A percentile compares a stretch with the other conserved stretches of the same genome.
These are phyloP conservation scores for Microctonus brassicae DNA, from an alignment of 2,888 invertebrate species.

Conservation along the genomic window DNA sequence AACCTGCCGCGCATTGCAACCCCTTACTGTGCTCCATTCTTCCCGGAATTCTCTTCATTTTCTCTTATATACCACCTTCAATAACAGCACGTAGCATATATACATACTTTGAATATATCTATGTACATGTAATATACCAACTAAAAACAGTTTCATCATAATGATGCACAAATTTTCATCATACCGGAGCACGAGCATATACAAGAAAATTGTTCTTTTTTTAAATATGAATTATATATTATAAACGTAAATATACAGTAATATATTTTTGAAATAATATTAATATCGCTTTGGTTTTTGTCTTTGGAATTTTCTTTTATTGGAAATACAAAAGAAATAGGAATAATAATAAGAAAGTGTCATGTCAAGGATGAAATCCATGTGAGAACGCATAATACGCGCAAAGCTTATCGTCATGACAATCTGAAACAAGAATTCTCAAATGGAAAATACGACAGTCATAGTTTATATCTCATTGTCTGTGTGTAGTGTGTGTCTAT, in stretches of 20 bases:
- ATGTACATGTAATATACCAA: background rate
- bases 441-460: background rate
- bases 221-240: background rate
- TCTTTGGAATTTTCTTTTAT: too few relatives aligned
- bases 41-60: background rate
- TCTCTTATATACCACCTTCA: background rate
- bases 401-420: background rate
- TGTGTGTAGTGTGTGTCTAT: too few relatives aligned
- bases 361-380: too few relatives aligned
- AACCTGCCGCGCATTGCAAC: background rate
- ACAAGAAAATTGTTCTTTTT: background rate
- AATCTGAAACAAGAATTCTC: background rate
- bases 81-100: background rate
- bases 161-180: background rate
- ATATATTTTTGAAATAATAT: too few relatives aligned
- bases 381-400: too few relatives aligned
- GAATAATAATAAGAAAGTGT: too few relatives aligned
- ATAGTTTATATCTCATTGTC: background rate
- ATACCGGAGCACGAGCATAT: background rate
- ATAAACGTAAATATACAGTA: too few relatives aligned
- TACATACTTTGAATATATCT: background rate
- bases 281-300: too few relatives aligned
- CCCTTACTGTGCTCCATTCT: background rate
- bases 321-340: too few relatives aligned
- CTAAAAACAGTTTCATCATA: constrained; percentile 1